Percentiles rank a stretch among this genome's conserved stretches.
phyloP scores from a whole-genome alignment of 2,888 invertebrate species.

The Diarsia mendica region DNA sequence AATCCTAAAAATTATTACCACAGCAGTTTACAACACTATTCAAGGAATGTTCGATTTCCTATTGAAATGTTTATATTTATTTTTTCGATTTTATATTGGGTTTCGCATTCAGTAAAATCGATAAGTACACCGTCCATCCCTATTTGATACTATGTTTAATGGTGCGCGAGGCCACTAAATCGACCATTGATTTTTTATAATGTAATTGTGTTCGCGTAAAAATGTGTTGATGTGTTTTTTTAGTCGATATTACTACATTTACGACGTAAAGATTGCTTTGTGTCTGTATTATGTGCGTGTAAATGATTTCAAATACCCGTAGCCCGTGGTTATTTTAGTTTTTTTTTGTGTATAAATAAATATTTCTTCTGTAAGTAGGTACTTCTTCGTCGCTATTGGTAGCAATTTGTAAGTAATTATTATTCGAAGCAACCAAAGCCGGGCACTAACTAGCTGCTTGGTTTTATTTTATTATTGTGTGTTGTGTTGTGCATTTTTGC shows the following conservation, averaged over 20 bases:
- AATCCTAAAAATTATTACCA: too few relatives aligned
- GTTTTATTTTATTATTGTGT: too few relatives aligned
- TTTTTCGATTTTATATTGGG: background rate
- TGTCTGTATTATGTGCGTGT: conserved; percentile 35
- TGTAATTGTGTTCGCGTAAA: conserved; percentile 65
- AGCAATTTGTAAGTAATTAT: background rate
- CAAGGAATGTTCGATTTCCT: background rate
- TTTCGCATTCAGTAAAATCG: background rate
- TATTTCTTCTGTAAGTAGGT: background rate
- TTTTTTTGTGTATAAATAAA: background rate
- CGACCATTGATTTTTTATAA: conserved; percentile 74
- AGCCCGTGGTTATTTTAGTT: too few relatives aligned
- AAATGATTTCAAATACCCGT: conserved; percentile 32
- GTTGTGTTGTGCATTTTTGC: too few relatives aligned
- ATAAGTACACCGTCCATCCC: conserved; percentile 16
- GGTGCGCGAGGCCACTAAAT: conserved; percentile 73
- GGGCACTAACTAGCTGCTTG: too few relatives aligned
- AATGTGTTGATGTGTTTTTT: conserved; percentile 66
- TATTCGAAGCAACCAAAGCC: too few relatives aligned
- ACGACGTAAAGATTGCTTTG: conserved; percentile 43
- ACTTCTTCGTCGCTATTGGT: conserved; percentile 1
- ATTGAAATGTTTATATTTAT: too few relatives aligned
- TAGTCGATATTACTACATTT: conserved; percentile 46
- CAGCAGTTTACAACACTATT: too few relatives aligned
- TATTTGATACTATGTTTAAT: conserved; percentile 70